phyloP scores from a whole-genome alignment of 2,888 invertebrate species.

The Ophraella communa region DNA sequence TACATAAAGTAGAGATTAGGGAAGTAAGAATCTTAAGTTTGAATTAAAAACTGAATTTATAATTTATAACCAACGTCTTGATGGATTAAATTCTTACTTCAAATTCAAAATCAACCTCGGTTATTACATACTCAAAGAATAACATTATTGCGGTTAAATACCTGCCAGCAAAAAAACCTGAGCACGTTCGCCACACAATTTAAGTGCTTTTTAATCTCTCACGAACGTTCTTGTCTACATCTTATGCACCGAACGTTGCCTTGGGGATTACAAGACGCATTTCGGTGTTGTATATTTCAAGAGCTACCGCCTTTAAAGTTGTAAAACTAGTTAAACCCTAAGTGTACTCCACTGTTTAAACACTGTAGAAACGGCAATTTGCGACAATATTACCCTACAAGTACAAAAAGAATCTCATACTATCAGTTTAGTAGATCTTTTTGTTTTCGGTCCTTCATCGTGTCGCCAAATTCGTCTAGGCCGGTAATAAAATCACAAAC shows the following conservation, averaged over 20 bases:
- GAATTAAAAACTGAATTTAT: no score
- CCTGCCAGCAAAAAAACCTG: not conserved
- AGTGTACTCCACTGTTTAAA: conserved; percentile 5
- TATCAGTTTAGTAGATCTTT: conserved; percentile 1
- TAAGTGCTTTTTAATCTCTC: not conserved
- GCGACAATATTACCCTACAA: conserved; percentile 1
- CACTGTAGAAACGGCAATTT: conserved; percentile 9
- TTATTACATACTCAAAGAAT: no score
- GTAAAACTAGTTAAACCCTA: conserved; percentile 2
- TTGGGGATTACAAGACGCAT: conserved; percentile 3
- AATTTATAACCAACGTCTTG: no score
- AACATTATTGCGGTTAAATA: no score
- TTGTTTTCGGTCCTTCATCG: not conserved
- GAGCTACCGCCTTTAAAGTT: not conserved
- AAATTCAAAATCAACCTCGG: no score
- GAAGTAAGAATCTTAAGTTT: no score
- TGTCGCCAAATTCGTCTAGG: not conserved
- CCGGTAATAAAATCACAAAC: not conserved
- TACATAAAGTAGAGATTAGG: no score
- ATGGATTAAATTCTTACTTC: no score
- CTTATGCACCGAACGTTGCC: not conserved
- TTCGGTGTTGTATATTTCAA: not conserved
- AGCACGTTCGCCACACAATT: not conserved
- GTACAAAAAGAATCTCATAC: not conserved
- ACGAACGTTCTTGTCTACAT: not conserved